Conservation (phyloP, 2,113 vertebrate species). For the Archilochus colubris region DNA sequence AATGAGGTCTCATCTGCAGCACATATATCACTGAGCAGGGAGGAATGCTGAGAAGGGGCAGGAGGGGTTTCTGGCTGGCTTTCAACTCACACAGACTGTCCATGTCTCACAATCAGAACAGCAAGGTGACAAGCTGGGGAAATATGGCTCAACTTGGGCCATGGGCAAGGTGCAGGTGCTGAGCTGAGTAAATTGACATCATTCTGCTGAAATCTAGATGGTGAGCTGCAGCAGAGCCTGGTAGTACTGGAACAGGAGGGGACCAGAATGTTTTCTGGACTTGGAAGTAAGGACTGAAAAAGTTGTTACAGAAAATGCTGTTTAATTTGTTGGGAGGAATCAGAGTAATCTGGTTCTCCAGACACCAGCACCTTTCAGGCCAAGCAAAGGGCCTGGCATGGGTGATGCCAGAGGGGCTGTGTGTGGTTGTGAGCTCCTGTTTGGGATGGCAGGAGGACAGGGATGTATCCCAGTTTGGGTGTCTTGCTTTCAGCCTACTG, state of each 20-base stretch:
- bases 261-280: neutral
- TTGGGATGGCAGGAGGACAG: neutral
- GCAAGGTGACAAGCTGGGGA: neutral
- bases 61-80: neutral
- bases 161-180: neutral
- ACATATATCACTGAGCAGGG: neutral
- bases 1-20: neutral
- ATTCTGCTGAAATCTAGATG: neutral
- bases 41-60: neutral
- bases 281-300: neutral
- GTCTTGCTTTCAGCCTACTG: slow-evolving; percentile 2
- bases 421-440: neutral
- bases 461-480: neutral
- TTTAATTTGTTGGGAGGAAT: neutral
- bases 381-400: neutral
- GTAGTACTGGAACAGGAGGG: neutral
- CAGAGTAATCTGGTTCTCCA: neutral
- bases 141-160: neutral
- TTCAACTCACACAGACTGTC: neutral
- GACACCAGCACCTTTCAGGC: neutral
- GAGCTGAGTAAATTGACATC: neutral
- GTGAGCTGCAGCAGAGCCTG: neutral
- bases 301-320: neutral
- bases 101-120: neutral
- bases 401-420: neutral